Evolutionary conservation across 2,888 invertebrate genomes (phyloP), one percentile per base, ranked within the genome.

Genomic region (Pheosia tremula): DNA sequence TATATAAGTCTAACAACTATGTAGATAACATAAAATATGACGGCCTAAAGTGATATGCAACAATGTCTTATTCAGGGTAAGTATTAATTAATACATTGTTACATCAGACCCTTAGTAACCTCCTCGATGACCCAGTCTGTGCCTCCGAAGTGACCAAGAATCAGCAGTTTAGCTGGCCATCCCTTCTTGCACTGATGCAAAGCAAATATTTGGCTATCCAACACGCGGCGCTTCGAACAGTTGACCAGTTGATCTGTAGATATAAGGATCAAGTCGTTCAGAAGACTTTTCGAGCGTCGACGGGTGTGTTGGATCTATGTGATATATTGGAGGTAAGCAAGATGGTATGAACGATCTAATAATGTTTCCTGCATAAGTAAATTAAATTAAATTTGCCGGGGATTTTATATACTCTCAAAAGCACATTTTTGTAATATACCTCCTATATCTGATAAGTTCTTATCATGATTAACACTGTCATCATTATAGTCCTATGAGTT

Each of bases 141-240:
- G 90, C 91, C 0, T 78, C 91, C 0, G 85, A 88, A 72, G 90
- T 95, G 55, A 92, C 93, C 0, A 92, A 90, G 74, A 92, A 87
- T 69, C 83, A 90, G 76, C 89, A 91, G 70, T 94, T 95, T 71
- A 90, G 86, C 63, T 94, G 95, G 87, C 83, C 87, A 0, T 85
- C 90, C 0, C 78, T 95, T 0, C 85, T 94, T 38, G 87, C 89
- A 0, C 80, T 94, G 55, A 90, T 94, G 80, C 87, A 88, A 69
- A 93, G 94, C 75, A 87, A 91, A 54, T 95, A 88, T 72, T 77
- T 93, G 50, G 90, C 92, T 0, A 94, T 95, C 39, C 95, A 95
- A 68, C 84, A 88, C 59, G 87, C 94, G 0, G 91, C 94, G 0
- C 66, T 95, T 13, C 83, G 86, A 49, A 91, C 94, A 0, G 86